Percentiles rank a stretch among this genome's conserved stretches.
Conservation (phyloP, 2,113 vertebrate species). For the Rousettus leschenaultii region DNA sequence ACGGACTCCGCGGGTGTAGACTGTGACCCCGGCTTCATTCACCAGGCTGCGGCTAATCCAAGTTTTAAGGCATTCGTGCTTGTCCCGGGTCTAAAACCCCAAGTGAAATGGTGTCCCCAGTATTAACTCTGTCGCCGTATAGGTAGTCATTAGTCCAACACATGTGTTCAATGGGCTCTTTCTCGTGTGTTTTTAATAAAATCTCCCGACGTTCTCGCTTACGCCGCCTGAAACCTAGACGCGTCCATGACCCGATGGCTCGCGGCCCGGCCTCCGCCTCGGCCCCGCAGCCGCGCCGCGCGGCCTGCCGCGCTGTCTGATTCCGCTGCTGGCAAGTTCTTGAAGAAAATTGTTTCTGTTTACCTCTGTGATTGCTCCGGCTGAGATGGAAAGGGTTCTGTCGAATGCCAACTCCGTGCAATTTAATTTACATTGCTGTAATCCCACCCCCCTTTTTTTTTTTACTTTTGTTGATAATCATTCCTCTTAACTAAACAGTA, state of each 20-base stretch:
- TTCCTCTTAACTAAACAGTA: constrained; percentile 51
- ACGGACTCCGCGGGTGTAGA: not conserved
- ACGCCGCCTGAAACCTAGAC: not conserved
- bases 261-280: not conserved
- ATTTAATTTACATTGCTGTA: not conserved
- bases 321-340: not conserved
- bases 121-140: not conserved
- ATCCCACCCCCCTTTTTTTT: not conserved
- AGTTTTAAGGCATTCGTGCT: not conserved
- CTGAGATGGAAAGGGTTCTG: not conserved
- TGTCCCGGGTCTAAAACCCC: not conserved
- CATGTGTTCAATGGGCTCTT: not conserved
- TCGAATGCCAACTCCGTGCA: not conserved
- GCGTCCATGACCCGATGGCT: not conserved
- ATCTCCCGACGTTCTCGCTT: not conserved
- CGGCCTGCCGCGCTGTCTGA: not conserved
- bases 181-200: not conserved
- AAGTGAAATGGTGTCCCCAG: not conserved
- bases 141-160: not conserved
- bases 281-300: not conserved
- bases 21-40: not conserved
- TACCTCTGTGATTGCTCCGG: not conserved
- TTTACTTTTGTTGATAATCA: constrained; percentile 31
- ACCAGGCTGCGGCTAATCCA: not conserved
- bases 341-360: not conserved